Percentiles rank a stretch among this genome's conserved stretches.
These are phyloP conservation scores for Thalpophila matura DNA, from an alignment of 2,888 invertebrate genomes.

Conservation along the genomic window DNA sequence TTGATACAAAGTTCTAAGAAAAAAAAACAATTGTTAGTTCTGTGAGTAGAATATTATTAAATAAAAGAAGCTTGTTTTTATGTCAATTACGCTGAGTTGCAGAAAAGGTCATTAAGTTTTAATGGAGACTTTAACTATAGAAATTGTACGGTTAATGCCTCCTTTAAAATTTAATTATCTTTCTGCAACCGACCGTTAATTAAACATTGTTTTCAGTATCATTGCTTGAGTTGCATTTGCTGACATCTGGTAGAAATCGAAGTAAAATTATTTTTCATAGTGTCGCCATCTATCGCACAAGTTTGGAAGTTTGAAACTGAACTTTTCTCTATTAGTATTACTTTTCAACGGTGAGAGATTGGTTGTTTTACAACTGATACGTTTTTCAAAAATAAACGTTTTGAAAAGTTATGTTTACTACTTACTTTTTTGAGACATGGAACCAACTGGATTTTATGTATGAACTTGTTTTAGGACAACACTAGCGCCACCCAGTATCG, in stretches of 20 bases:
- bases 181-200: no score
- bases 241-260: slow-evolving; percentile 31
- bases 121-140: no score
- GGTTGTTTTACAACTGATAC: neutral
- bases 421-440: neutral
- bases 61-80: neutral
- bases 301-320: neutral
- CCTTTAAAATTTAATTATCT: no score
- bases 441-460: neutral
- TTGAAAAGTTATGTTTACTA: neutral
- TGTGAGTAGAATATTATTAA: slow-evolving; percentile 31
- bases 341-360: accelerated
- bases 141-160: no score
- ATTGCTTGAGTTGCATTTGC: slow-evolving; percentile 4
- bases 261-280: neutral
- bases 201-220: neutral
- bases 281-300: slow-evolving; percentile 29
- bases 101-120: no score
- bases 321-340: neutral
- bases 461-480: neutral
- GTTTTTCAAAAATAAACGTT: neutral
- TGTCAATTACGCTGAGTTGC: no score
- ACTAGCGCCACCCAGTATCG: slow-evolving; percentile 56
- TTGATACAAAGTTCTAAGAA: slow-evolving; percentile 47
- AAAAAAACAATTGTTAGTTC: slow-evolving; percentile 31